Conservation (phyloP, 2,888 invertebrate genomes). For the Portevinia maculata region DNA sequence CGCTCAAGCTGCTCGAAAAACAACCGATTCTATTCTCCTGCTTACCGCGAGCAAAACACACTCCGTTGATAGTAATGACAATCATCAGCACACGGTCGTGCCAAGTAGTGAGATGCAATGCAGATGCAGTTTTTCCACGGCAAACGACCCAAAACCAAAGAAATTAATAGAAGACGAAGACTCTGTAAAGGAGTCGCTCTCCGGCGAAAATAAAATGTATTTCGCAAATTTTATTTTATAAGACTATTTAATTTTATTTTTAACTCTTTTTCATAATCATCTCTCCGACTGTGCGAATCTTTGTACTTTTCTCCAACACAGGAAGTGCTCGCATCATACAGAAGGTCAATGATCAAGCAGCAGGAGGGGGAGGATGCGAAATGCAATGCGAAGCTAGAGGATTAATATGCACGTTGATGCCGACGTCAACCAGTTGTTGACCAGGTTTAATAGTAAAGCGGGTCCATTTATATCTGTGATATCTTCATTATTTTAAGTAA, state of each 20-base stretch:
- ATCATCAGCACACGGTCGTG: conserved; percentile 30
- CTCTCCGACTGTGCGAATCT: conserved; percentile 25
- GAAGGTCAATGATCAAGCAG: conserved; percentile 24
- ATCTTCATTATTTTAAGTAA: conserved; percentile 71
- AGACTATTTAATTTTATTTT: conserved; percentile 9
- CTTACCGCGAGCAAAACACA: conserved; percentile 21
- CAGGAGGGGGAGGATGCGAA: conserved; percentile 19
- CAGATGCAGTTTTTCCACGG: conserved; percentile 4
- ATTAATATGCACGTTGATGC: conserved; percentile 74
- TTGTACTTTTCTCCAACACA: conserved; percentile 40
- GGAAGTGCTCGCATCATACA: conserved; percentile 48
- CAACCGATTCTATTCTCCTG: conserved; percentile 39
- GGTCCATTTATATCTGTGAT: conserved; percentile 73
- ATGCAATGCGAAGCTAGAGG: conserved; percentile 41
- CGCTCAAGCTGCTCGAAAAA: conserved; percentile 16
- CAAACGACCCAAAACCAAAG: conserved; percentile 49
- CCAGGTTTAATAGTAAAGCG: conserved; percentile 68
- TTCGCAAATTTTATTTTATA: conserved; percentile 58
- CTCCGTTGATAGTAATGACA: conserved; percentile 56
- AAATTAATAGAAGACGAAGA: conserved; percentile 60
- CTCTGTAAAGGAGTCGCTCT: background rate
- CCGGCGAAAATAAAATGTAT: conserved; percentile 62
- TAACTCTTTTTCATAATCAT: background rate
- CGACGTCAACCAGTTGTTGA: conserved; percentile 72
- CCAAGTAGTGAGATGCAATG: conserved; percentile 2